Conservation (phyloP, 1,140 invertebrate species). For the Hirudo medicinalis region DNA sequence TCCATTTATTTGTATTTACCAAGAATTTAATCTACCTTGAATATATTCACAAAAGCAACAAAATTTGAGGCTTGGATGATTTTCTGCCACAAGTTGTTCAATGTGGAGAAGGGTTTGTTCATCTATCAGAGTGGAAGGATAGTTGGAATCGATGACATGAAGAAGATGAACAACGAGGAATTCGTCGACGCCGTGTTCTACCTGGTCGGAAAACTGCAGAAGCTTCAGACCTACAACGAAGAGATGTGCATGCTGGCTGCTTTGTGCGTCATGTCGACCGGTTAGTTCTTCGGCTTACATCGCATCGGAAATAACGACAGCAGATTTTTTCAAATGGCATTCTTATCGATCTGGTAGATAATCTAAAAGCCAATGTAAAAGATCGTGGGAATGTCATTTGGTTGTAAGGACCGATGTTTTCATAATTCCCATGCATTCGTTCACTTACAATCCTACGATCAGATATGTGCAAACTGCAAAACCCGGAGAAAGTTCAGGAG, state of each 20-base stretch:
- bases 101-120: conserved; percentile 18
- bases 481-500: neutral
- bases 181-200: conserved; percentile 16
- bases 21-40: too few relatives aligned
- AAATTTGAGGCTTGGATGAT: conserved; percentile 20
- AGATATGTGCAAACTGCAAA: conserved; percentile 4
- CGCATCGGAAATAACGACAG: too few relatives aligned
- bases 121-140: conserved; percentile 15
- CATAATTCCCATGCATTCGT: too few relatives aligned
- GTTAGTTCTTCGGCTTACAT: conserved; percentile 2
- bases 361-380: too few relatives aligned
- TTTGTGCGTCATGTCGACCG: conserved; percentile 17
- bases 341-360: too few relatives aligned
- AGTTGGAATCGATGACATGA: conserved; percentile 17
- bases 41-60: conserved; percentile 10
- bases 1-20: too few relatives aligned
- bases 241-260: conserved; percentile 14
- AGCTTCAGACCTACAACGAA: conserved; percentile 11
- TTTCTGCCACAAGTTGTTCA: conserved; percentile 19
- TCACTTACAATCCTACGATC: neutral
- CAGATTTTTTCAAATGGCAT: too few relatives aligned
- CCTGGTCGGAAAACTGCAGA: conserved; percentile 12
- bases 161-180: conserved; percentile 15
- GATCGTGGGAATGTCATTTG: too few relatives aligned
- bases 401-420: too few relatives aligned